A percentile compares a stretch with the other conserved stretches of the same genome.
These are phyloP conservation scores for Cephus runcator DNA, from an alignment of 2,888 invertebrate genomes.

Conservation along the genomic window DNA sequence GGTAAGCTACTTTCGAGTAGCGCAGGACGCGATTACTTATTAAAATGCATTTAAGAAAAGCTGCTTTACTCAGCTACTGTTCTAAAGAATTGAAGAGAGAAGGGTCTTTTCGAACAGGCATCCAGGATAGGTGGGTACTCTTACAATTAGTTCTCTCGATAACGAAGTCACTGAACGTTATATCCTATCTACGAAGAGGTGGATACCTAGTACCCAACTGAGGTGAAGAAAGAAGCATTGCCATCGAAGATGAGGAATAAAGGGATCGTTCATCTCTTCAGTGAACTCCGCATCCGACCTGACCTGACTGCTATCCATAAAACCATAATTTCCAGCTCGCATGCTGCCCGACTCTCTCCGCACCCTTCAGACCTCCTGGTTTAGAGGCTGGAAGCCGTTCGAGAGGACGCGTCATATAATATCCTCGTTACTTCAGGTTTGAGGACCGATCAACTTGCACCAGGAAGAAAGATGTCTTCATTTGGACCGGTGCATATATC, in stretches of 20 bases:
- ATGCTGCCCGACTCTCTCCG: constrained; percentile 20
- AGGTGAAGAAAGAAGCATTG: background rate
- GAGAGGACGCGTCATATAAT: background rate
- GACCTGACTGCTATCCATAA: constrained; percentile 27
- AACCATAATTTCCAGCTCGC: constrained; percentile 29
- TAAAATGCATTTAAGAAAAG: background rate
- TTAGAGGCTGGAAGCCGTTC: background rate
- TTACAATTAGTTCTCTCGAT: background rate
- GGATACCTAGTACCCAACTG: background rate
- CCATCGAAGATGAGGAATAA: background rate
- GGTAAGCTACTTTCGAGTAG: background rate
- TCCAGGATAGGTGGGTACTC: background rate
- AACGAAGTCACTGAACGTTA: background rate
- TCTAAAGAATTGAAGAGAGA: background rate
- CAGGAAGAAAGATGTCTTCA: background rate
- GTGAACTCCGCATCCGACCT: constrained; percentile 19
- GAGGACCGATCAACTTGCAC: background rate
- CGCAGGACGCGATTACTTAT: background rate
- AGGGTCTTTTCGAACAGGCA: background rate
- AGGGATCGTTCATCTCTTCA: constrained; percentile 24
- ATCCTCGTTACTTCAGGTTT: background rate
- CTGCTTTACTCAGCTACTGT: background rate
- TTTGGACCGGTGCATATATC: background rate
- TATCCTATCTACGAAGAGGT: background rate
- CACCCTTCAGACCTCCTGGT: background rate